Conservation (phyloP, 1,140 invertebrate species). For the Marisa cornuarietis region DNA sequence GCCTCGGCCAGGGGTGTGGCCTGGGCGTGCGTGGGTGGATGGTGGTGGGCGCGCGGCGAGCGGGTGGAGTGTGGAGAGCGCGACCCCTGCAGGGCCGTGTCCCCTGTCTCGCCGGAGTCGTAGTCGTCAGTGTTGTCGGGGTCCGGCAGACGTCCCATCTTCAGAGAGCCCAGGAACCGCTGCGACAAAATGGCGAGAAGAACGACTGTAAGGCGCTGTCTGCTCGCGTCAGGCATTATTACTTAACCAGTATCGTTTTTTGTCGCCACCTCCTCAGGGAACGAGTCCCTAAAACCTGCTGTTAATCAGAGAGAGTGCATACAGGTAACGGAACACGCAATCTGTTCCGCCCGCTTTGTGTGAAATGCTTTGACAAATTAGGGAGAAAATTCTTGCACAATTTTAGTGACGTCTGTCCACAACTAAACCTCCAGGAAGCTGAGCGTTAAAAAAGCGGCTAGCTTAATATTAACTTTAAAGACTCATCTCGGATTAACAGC, state of each 20-base stretch:
- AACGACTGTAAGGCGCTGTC: not conserved
- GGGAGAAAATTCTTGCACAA: too few species aligned
- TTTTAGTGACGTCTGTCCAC: too few species aligned
- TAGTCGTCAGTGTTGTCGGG: conserved; percentile 42
- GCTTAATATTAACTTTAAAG: too few species aligned
- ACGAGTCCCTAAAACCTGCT: not conserved
- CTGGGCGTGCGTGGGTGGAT: conserved; percentile 2
- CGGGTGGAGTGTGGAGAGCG: conserved; percentile 14
- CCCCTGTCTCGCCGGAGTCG: conserved; percentile 46
- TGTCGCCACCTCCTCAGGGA: not conserved
- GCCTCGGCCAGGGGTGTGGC: conserved; percentile 20
- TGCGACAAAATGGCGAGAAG: conserved; percentile 24
- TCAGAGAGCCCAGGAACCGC: conserved; percentile 46
- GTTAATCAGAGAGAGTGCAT: too few species aligned
- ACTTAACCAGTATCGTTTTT: not conserved
- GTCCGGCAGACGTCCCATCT: conserved; percentile 39
- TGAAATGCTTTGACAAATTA: too few species aligned
- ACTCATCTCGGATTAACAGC: too few species aligned
- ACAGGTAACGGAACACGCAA: too few species aligned
- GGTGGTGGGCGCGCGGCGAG: conserved; percentile 17
- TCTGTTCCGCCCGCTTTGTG: too few species aligned
- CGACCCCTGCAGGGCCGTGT: conserved; percentile 38
- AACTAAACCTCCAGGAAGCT: too few species aligned
- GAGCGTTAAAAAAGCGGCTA: too few species aligned
- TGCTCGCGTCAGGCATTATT: too few species aligned